These are phyloP conservation scores for Nebria salina DNA, from an alignment of 2,888 invertebrate genomes.

Conservation along the genomic window DNA sequence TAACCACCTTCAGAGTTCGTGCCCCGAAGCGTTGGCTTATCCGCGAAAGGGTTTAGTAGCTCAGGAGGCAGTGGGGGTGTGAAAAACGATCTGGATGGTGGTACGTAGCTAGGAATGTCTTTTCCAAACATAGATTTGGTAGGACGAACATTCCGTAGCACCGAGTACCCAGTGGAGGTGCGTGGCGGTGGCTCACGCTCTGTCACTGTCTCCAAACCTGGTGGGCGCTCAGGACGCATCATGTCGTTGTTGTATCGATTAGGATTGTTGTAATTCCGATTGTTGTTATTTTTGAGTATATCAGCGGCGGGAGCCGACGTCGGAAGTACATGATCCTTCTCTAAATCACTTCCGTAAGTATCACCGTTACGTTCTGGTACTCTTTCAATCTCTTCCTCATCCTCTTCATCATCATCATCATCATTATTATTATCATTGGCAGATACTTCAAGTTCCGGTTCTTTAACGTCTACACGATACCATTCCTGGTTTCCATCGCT, in stretches of 20 bases:
- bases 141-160: slow-evolving; percentile 69
- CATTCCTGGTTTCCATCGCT: slow-evolving; percentile 60
- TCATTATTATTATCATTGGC: background rate
- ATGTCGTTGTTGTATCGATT: slow-evolving; percentile 67
- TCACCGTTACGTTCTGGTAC: slow-evolving; percentile 49
- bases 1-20: slow-evolving; percentile 69
- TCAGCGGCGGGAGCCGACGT: slow-evolving; percentile 82
- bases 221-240: slow-evolving; percentile 58
- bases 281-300: slow-evolving; percentile 80
- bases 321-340: slow-evolving; percentile 77
- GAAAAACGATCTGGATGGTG: slow-evolving; percentile 78
- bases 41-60: slow-evolving; percentile 87
- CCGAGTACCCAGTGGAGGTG: slow-evolving; percentile 65
- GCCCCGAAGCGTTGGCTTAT: slow-evolving; percentile 85
- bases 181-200: slow-evolving; percentile 23
- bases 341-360: slow-evolving; percentile 74
- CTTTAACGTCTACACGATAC: slow-evolving; percentile 60
- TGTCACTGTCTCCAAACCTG: slow-evolving; percentile 35
- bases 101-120: slow-evolving; percentile 84
- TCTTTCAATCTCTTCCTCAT: slow-evolving; percentile 49
- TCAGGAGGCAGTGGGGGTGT: slow-evolving; percentile 87
- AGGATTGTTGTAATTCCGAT: slow-evolving; percentile 79
- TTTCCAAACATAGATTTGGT: slow-evolving; percentile 71
- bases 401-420: background rate
- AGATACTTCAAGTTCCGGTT: slow-evolving; percentile 50